A percentile compares a stretch with the other conserved stretches of the same genome.
phyloP scores from a whole-genome alignment of 2,797 vertebrate species.

The Oreonectes daqikongensis region DNA sequence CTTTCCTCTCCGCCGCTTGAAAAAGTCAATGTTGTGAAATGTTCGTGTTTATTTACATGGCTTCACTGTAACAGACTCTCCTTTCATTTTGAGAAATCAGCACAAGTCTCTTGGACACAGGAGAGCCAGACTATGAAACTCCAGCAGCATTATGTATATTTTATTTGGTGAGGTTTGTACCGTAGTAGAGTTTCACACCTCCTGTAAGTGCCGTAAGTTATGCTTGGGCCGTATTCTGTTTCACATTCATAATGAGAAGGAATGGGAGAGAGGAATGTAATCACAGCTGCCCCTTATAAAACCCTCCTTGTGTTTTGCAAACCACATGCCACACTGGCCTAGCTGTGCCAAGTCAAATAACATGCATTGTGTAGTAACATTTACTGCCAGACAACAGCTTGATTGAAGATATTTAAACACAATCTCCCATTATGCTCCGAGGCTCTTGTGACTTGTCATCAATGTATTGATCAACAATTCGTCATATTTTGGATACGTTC shows the following conservation, averaged over 20 bases:
- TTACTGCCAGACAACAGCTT: slow-evolving; percentile 45
- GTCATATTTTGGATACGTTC: slow-evolving; percentile 34
- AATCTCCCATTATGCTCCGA: slow-evolving; percentile 30
- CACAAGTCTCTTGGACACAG: slow-evolving; percentile 27
- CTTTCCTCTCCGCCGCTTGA: slow-evolving; percentile 25
- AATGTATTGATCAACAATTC: slow-evolving; percentile 45
- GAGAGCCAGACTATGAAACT: slow-evolving; percentile 40
- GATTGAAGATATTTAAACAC: slow-evolving; percentile 44
- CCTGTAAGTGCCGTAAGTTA: slow-evolving; percentile 51
- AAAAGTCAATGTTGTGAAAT: slow-evolving; percentile 42
- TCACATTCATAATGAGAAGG: slow-evolving; percentile 48
- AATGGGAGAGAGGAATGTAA: slow-evolving; percentile 52
- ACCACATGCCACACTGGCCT: slow-evolving; percentile 44
- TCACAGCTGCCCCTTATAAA: slow-evolving; percentile 56
- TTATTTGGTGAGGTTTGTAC: slow-evolving; percentile 48
- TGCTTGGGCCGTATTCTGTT: slow-evolving; percentile 48
- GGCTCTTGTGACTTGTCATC: slow-evolving; percentile 47
- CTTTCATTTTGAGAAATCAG: slow-evolving; percentile 46
- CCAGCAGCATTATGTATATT: slow-evolving; percentile 52
- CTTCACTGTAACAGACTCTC: slow-evolving; percentile 42
- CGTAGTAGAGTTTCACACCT: slow-evolving; percentile 51
- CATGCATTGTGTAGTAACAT: slow-evolving; percentile 48
- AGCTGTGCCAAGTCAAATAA: slow-evolving; percentile 41
- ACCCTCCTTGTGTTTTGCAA: slow-evolving; percentile 50
- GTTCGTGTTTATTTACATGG: slow-evolving; percentile 36